phyloP scores from a whole-genome alignment of 2,113 vertebrate species.

The Recurvirostra avosetta region DNA sequence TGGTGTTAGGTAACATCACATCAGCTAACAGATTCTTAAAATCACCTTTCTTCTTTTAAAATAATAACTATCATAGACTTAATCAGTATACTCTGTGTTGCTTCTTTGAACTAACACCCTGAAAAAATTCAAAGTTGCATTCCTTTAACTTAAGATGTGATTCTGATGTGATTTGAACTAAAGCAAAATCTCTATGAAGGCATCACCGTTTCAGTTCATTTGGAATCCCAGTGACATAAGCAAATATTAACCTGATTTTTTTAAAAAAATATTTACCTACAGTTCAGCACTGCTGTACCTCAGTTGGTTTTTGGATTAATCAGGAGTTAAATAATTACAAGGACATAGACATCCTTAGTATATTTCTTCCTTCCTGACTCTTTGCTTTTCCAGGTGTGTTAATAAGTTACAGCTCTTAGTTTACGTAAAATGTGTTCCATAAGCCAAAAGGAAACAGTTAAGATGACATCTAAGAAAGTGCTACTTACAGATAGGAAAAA shows the following conservation, averaged over 20 bases:
- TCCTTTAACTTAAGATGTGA: not conserved
- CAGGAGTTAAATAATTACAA: not conserved
- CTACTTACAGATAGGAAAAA: not conserved
- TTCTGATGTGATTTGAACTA: not conserved
- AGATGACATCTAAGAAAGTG: not conserved
- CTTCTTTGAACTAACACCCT: not conserved
- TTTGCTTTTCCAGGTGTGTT: not conserved
- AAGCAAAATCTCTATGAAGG: not conserved
- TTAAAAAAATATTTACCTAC: not conserved
- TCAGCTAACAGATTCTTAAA: not conserved
- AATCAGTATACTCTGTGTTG: not conserved
- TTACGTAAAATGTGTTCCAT: not conserved
- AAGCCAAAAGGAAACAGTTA: not conserved
- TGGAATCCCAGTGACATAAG: not conserved
- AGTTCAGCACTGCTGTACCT: not conserved
- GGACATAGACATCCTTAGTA: not conserved
- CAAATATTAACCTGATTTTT: not conserved
- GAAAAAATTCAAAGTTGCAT: not conserved
- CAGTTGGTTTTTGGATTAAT: not conserved
- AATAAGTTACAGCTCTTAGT: not conserved
- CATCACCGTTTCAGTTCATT: not conserved
- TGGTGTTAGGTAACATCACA: not conserved
- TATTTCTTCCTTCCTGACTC: not conserved
- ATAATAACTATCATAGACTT: not conserved
- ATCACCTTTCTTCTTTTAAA: not conserved